These are phyloP conservation scores for Dynastes grantii DNA, from an alignment of 2,888 invertebrate species.

Conservation along the genomic window DNA sequence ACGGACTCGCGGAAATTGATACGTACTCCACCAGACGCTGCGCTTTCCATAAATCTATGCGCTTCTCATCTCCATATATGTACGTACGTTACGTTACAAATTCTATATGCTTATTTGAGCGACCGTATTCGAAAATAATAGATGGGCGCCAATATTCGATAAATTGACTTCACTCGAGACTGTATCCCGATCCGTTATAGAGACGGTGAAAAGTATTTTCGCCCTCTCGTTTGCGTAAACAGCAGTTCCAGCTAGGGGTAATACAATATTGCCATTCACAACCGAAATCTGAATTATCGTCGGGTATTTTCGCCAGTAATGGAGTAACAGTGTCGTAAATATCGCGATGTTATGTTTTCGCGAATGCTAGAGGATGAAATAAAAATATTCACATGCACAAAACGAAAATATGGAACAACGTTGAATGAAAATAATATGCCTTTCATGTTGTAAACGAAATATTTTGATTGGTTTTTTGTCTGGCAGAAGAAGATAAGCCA, in stretches of 20 bases:
- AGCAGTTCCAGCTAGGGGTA: background rate
- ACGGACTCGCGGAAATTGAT: constrained; percentile 10
- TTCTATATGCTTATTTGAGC: constrained; percentile 8
- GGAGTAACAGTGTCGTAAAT: too few relatives aligned
- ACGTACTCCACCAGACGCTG: background rate
- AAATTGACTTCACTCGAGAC: background rate
- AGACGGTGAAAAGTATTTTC: background rate
- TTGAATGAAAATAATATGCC: too few relatives aligned
- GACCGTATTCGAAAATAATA: constrained; percentile 7
- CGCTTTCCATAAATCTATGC: background rate
- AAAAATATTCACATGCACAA: background rate
- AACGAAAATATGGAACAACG: too few relatives aligned
- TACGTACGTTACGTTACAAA: constrained; percentile 5
- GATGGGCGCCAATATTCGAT: constrained; percentile 9
- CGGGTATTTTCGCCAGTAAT: too few relatives aligned
- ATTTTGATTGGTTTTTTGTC: too few relatives aligned
- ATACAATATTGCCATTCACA: background rate
- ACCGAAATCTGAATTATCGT: background rate
- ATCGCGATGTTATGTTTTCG: background rate
- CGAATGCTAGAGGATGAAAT: background rate
- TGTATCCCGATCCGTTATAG: background rate
- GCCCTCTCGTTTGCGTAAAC: constrained; percentile 4
- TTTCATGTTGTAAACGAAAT: too few relatives aligned
- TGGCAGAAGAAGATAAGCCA: too few relatives aligned
- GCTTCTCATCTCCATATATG: background rate